These are phyloP conservation scores for Phaetusa simplex DNA, from an alignment of 2,113 vertebrate species.

Conservation along the genomic window DNA sequence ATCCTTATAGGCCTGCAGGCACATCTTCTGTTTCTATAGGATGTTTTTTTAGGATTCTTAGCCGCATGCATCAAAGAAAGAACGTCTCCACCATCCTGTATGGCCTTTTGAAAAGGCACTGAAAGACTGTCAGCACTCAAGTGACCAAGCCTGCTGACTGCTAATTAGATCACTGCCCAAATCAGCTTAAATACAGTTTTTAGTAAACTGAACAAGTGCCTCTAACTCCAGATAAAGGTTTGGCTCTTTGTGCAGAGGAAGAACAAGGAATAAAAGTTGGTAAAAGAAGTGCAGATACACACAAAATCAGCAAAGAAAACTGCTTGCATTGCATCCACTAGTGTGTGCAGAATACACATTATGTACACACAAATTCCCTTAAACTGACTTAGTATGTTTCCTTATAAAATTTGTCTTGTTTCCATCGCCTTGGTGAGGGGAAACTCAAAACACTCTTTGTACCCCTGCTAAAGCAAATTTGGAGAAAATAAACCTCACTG, in stretches of 20 bases:
- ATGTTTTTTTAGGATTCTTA: not conserved
- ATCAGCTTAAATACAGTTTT: not conserved
- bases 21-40: not conserved
- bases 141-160: not conserved
- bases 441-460: not conserved
- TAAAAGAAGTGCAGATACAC: not conserved
- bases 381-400: not conserved
- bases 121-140: not conserved
- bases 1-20: not conserved
- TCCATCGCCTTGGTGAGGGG: not conserved
- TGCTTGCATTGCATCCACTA: fast-evolving
- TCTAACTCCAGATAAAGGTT: not conserved
- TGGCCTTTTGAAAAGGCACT: not conserved
- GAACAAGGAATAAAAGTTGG: not conserved
- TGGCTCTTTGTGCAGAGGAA: not conserved
- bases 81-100: not conserved
- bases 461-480: not conserved
- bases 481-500: not conserved
- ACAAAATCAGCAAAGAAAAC: not conserved
- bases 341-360: not conserved
- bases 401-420: not conserved
- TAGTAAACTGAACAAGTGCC: not conserved
- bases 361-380: not conserved
- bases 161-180: not conserved
- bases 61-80: not conserved